Conservation (phyloP, 2,888 invertebrate species). For the Habroteleia sp. region DNA sequence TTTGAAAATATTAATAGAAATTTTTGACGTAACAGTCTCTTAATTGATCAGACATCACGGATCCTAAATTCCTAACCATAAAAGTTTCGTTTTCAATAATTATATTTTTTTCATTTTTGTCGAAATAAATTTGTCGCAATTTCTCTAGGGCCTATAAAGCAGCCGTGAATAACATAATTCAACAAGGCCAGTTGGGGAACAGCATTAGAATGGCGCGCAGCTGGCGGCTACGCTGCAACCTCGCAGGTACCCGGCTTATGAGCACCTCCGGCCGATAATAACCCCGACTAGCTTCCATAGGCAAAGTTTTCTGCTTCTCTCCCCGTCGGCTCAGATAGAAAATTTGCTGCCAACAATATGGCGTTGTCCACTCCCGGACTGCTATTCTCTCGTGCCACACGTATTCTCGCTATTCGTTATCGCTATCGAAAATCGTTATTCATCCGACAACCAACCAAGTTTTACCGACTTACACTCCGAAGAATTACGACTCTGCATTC, state of each 20-base stretch:
- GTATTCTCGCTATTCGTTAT: conserved; percentile 64
- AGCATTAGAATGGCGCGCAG: conserved; percentile 69
- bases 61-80: too few species aligned
- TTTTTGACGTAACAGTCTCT: too few species aligned
- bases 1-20: too few species aligned
- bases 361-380: conserved; percentile 68
- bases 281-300: conserved; percentile 70
- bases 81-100: too few species aligned
- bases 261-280: conserved; percentile 71
- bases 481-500: conserved; percentile 11
- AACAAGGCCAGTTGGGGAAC: conserved; percentile 73
- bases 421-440: conserved; percentile 73
- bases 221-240: conserved; percentile 52
- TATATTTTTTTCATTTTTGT: too few species aligned
- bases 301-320: conserved; percentile 66
- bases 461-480: conserved; percentile 29
- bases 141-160: conserved; percentile 49
- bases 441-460: conserved; percentile 61
- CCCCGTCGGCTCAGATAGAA: conserved; percentile 60
- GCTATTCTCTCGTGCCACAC: conserved; percentile 64
- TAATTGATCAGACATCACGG: too few species aligned
- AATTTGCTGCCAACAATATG: conserved; percentile 65
- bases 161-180: conserved; percentile 77
- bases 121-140: too few species aligned
- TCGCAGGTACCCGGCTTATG: conserved; percentile 36